Base-by-base conservation (phyloP, 2,888 invertebrate species). In the Hirtodrosophila trivittata region DNA sequence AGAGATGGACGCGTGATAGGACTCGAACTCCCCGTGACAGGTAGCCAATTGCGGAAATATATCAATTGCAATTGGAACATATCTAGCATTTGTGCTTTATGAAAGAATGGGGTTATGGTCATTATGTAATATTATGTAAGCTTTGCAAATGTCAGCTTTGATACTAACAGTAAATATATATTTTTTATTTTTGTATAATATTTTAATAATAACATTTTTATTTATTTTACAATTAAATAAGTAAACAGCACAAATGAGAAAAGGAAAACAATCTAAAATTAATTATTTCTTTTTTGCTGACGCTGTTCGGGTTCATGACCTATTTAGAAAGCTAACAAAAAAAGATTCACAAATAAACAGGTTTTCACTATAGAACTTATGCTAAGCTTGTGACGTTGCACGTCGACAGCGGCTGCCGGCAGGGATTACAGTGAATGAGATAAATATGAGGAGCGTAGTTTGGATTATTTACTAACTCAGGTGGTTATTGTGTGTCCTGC, bases 401-500 rank as follows among this genome's bases (percentile, higher is more conserved):
- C 59, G 50, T 21, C 41, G 9, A 8, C 43, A 50, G 35, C 41
- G 52, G 38, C 28, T 66, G 62, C 39, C 21, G 35, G 12, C 14
- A 62, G 66, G 66, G 57, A 66, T 62, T 55, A 26, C 13, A 45
- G 28, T 25, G 26, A 30, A 41, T 7, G 5, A 14, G 30, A 21
- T 35, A 12, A n/a, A n/a, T n/a, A 18, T 10, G 18, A 12, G 7
- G 13, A 9, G 21, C 8, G 30, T 8, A 13, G 14, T 3, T 32
- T 13, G 10, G n/a, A 4, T 41, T 16, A 5, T 10, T 16, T 28
- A 71, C 54, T 74, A 71, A 47, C 66, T 60, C n/a, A 73, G 49
- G 30, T 76, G 64, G 38, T 64, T 66, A 18, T 76, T 62, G 51
- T 84, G 75, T 1, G 51, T 59, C 6, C 63, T 64, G 10, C 84